phyloP scores from a whole-genome alignment of 2,797 vertebrate species.

The Trichosurus vulpecula region DNA sequence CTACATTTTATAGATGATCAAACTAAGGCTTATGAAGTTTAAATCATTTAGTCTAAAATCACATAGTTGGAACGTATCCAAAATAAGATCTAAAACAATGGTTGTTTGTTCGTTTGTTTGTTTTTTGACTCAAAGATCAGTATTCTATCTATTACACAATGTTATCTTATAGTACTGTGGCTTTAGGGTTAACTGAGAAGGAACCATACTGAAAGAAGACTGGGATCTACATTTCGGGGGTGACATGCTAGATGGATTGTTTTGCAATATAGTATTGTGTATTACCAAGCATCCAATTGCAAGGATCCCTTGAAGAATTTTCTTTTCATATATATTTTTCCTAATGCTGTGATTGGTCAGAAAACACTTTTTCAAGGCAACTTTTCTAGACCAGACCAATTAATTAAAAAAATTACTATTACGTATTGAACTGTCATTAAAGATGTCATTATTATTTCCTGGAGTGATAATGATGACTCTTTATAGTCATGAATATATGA shows the following conservation, averaged over 20 bases:
- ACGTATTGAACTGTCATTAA: not conserved
- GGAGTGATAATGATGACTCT: not conserved
- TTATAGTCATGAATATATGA: not conserved
- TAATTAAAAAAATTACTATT: not conserved
- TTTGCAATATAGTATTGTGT: not conserved
- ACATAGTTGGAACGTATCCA: not conserved
- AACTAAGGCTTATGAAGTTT: not conserved
- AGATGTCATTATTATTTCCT: not conserved
- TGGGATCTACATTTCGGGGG: not conserved
- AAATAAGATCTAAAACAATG: not conserved
- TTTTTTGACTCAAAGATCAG: not conserved
- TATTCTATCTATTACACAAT: not conserved
- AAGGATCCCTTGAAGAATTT: not conserved
- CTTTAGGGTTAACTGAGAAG: not conserved
- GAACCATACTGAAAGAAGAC: not conserved
- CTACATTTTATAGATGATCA: not conserved
- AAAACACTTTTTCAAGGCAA: not conserved
- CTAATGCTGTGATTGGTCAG: not conserved
- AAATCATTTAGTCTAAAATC: not conserved
- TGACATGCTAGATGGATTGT: not conserved
- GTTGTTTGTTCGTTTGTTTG: not conserved
- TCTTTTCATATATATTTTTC: not conserved
- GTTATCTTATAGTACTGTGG: not conserved
- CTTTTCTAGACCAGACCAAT: not conserved
- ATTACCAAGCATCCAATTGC: not conserved